A percentile compares a stretch with the other conserved stretches of the same genome.
Evolutionary conservation across 1,140 invertebrate species (phyloP).

Genomic region (Micrasema minimum): DNA sequence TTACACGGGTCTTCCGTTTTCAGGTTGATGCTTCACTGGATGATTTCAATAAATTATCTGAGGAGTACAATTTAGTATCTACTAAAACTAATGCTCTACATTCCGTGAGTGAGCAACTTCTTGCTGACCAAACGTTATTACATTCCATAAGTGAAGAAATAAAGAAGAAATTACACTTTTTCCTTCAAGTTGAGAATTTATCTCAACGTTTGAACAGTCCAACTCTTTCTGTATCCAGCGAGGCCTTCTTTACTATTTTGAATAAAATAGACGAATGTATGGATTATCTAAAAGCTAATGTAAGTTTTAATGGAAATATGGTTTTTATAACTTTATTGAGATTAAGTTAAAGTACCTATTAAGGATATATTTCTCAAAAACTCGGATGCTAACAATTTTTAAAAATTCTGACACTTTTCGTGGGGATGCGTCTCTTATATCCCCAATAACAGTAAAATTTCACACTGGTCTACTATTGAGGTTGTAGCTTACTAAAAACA

Average conservation of each 20-base stretch:
- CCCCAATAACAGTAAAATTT: too few species aligned
- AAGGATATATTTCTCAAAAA: too few species aligned
- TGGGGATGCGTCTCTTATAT: too few species aligned
- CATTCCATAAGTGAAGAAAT: slow-evolving; percentile 83
- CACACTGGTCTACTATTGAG: too few species aligned
- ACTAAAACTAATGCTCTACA: slow-evolving; percentile 92
- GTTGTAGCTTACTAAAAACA: too few species aligned
- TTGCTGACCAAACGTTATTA: slow-evolving; percentile 87
- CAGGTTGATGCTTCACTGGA: slow-evolving; percentile 79
- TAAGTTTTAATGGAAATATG: slow-evolving; percentile 68
- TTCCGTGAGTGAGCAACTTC: slow-evolving; percentile 87
- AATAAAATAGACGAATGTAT: slow-evolving; percentile 89
- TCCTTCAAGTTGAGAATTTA: slow-evolving; percentile 85
- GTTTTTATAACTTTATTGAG: too few species aligned
- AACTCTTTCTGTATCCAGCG: slow-evolving; percentile 83
- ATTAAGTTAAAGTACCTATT: too few species aligned
- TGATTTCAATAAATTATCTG: slow-evolving; percentile 76
- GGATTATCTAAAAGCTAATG: slow-evolving; percentile 84
- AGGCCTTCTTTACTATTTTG: slow-evolving; percentile 83
- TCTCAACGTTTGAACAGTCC: slow-evolving; percentile 82
- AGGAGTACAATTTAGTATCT: slow-evolving; percentile 86
- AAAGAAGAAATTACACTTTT: slow-evolving; percentile 83
- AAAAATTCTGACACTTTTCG: too few species aligned
- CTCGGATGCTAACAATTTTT: too few species aligned
- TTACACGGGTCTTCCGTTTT: slow-evolving; percentile 32